These are phyloP conservation scores for Plebejus anna DNA, from an alignment of 2,888 invertebrate genomes.

Conservation along the genomic window DNA sequence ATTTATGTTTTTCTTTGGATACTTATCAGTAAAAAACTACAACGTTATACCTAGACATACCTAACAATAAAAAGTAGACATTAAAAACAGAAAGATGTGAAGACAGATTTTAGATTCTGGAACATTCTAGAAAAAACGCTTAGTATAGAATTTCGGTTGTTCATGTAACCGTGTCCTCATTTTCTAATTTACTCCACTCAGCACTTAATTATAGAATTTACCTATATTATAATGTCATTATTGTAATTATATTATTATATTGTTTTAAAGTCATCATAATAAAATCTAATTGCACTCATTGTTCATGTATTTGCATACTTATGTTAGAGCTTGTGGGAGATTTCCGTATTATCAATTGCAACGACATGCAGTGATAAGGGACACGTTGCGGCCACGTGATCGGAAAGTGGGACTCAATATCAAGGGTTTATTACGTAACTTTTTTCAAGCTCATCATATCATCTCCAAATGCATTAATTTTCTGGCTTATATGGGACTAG, in stretches of 20 bases:
- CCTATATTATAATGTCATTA: not conserved
- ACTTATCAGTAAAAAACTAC: no score
- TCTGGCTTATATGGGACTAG: no score
- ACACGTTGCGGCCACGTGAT: not conserved
- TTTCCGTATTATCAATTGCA: constrained; percentile 19
- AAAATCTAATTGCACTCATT: not conserved
- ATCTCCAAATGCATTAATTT: no score
- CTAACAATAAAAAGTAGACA: no score
- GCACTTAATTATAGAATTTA: not conserved
- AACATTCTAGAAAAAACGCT: not conserved
- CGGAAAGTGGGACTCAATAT: not conserved
- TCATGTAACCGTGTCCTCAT: constrained; percentile 11
- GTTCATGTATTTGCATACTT: constrained; percentile 15
- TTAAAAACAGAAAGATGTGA: no score
- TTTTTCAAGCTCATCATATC: not conserved
- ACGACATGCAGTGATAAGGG: not conserved
- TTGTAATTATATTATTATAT: not conserved
- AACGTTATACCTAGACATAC: no score
- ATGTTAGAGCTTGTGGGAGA: constrained; percentile 5
- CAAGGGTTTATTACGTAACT: not conserved
- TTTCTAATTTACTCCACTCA: not conserved
- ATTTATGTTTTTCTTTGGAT: not conserved
- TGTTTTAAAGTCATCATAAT: not conserved
- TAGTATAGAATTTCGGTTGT: not conserved
- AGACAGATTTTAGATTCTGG: not conserved